Evolutionary conservation across 2,888 invertebrate species (phyloP).

Genomic region (Chloroclysta siterata): DNA sequence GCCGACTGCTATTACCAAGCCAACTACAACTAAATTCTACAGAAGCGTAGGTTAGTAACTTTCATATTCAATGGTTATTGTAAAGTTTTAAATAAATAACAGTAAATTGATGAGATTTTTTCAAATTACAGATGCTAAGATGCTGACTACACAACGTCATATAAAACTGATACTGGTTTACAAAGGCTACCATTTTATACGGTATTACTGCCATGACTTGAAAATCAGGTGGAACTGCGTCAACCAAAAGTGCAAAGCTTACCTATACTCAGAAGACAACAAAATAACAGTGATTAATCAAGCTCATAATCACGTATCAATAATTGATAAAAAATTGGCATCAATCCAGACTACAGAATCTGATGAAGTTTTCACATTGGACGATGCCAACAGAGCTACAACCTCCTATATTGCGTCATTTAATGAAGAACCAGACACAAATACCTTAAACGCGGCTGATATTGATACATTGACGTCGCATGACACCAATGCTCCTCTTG

Average conservation of each 20-base stretch:
- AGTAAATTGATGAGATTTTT: background rate
- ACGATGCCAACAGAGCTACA: constrained; percentile 6
- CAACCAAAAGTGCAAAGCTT: constrained; percentile 32
- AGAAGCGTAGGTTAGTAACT: constrained; percentile 16
- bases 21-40: background rate
- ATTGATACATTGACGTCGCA: constrained; percentile 1
- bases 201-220: constrained; percentile 17
- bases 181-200: constrained; percentile 40
- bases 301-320: constrained; percentile 19
- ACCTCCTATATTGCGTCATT: background rate
- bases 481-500: background rate
- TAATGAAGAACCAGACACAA: constrained; percentile 1
- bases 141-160: constrained; percentile 15
- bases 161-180: constrained; percentile 33
- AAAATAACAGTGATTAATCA: constrained; percentile 22
- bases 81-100: background rate
- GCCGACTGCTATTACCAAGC: background rate
- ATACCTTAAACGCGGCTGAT: background rate
- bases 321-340: constrained; percentile 1
- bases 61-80: background rate
- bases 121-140: constrained; percentile 21
- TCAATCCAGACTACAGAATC: background rate
- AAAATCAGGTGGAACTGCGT: constrained; percentile 42
- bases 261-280: constrained; percentile 23
- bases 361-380: background rate